Evolutionary conservation across 2,113 vertebrate genomes (phyloP).

Genomic region (Spilogale gracilis): DNA sequence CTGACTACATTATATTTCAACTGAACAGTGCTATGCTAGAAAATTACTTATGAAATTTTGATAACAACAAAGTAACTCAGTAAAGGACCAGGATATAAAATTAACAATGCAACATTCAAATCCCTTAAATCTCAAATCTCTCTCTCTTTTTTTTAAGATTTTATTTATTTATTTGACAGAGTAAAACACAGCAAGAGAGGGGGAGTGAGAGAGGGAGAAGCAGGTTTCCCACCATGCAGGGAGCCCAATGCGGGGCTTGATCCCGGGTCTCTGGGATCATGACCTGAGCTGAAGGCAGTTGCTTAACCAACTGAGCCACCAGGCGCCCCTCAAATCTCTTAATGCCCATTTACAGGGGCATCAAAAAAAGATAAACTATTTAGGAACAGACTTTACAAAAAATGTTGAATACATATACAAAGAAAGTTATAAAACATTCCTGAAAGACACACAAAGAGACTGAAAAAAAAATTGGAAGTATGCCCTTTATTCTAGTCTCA

Average conservation of each 20-base stretch:
- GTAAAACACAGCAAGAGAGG: too few species aligned
- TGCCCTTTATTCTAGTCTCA: background rate
- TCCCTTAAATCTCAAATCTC: background rate
- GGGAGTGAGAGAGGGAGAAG: too few species aligned
- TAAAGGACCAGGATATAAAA: background rate
- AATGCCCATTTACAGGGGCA: background rate
- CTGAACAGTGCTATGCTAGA: background rate
- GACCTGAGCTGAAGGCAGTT: too few species aligned
- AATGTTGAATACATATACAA: background rate
- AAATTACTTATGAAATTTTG: background rate
- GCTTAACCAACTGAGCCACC: too few species aligned
- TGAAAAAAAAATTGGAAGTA: background rate
- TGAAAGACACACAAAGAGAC: background rate
- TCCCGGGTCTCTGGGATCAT: too few species aligned
- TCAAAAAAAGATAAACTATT: background rate
- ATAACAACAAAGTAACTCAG: background rate
- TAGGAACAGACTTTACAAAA: background rate
- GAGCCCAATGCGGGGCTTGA: too few species aligned
- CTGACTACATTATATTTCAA: background rate
- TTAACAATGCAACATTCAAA: background rate
- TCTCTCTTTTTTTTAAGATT: background rate
- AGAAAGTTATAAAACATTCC: background rate
- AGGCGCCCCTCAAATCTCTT: background rate
- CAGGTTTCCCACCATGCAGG: too few species aligned
- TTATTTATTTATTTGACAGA: too few species aligned